Base-by-base conservation (phyloP, 1,140 invertebrate genomes). In the Dreissena polymorpha region DNA sequence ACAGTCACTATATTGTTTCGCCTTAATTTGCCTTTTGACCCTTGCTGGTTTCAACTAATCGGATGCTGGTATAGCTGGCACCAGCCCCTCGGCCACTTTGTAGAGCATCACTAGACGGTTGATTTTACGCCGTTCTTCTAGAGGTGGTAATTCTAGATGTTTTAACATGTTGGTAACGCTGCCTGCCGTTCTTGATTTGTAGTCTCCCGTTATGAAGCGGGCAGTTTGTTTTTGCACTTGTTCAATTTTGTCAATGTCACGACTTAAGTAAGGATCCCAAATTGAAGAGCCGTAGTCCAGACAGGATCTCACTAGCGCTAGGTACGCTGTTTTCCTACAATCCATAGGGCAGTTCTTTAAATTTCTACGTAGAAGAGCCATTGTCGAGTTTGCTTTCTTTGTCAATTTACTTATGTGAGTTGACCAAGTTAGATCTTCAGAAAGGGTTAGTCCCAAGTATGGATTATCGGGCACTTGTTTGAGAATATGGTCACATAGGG, bases 401-500 rank as follows among this genome's bases (percentile, higher is more conserved):
- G 39, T 39, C 64, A 14, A 27, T 67, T 67, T 67, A n/a, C 23
- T 67, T 27, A 67, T 23, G 13, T 67, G 23, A 5, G 23, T 12
- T 67, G 64, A 67, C 64, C 64, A 67, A 67, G 23, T 8, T 69
- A 69, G 14, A 1, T 69, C 27, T 29, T 29, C 67, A 29, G 10
- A 39, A 5, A 39, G 39, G 39, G 39, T 39, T 5, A 39, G 39
- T 8, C 39, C 39, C 39, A 69, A 29, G 23, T 29, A 69, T 29
- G 27, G 67, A 12, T 69, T 69, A 16, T 69, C 67, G 2, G 67
- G 50, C 29, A 69, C 25, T 69, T 69, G 67, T 29, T 69, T 12
- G 10, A 69, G 27, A 29, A 69, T 69, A 12, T 69, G 27, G 29
- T 49, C 23, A 69, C 23, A 69, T 27, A 69, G 67, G 0, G 67